Conservation (phyloP, 30 jellyfish, hydroid and myxozoan genomes). For the Hydractinia symbiolongicarpus region DNA sequence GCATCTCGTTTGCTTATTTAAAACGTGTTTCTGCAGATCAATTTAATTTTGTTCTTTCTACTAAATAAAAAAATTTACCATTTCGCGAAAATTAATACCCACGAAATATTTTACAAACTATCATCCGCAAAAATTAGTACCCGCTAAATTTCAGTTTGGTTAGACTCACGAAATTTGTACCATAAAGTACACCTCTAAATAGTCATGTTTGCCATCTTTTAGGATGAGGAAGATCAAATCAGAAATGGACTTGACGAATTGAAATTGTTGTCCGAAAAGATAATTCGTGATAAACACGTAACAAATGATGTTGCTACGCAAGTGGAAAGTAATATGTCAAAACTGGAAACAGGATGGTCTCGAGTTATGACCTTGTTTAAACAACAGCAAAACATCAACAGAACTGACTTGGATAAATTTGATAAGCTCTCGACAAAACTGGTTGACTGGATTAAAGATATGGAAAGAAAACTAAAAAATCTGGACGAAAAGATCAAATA, state of each 20-base stretch:
- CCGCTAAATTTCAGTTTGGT: too few relatives aligned
- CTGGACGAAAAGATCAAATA: constrained; percentile 10
- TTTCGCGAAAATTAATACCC: too few relatives aligned
- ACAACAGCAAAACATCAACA: neutral
- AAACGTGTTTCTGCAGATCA: too few relatives aligned
- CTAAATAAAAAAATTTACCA: too few relatives aligned
- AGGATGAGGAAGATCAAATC: neutral
- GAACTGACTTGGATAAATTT: neutral
- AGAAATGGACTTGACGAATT: neutral
- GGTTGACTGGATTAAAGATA: constrained; percentile 41
- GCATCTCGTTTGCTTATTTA: too few relatives aligned
- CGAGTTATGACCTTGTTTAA: constrained; percentile 6
- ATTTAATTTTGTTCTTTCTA: too few relatives aligned
- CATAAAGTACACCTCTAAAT: too few relatives aligned
- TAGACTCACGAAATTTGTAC: too few relatives aligned
- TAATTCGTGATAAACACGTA: neutral
- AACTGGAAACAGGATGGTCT: constrained; percentile 13
- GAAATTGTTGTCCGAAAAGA: neutral
- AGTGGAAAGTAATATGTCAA: neutral
- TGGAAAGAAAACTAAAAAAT: constrained; percentile 15
- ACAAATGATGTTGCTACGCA: neutral
- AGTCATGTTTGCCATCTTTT: too few relatives aligned
- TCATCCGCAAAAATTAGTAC: too few relatives aligned
- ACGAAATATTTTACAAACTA: too few relatives aligned
- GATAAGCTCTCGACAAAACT: constrained; percentile 45